Base-by-base conservation (phyloP, 1,140 invertebrate genomes). In the Drosophila bocqueti region DNA sequence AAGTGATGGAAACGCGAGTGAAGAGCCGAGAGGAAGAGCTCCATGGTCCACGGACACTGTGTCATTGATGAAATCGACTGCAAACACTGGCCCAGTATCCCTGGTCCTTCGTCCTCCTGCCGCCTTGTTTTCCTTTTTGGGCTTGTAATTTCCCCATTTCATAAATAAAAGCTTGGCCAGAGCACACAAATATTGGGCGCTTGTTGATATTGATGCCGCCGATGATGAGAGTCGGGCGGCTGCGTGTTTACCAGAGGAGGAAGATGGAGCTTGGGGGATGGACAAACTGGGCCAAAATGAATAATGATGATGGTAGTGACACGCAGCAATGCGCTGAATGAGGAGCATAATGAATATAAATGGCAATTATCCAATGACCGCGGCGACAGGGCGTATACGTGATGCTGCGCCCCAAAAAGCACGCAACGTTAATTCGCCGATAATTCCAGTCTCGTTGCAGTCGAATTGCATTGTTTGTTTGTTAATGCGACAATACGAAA, bases 101-200 rank as follows among this genome's bases (percentile, higher is more conserved):
- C 42, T 45, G 46, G 34, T 45, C 42, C 60, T 58, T 57, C 46
- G 13, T 47, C 24, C 26, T 69, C 31, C 43, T 21, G 34, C 18
- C 21, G 16, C 21, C 21, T 21, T 57, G 31, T 62, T 58, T 45
- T 24, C 31, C 47, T 46, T 46, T 54, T 63, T 61, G 34, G 50
- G 60, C 72, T 81, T 89, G 86, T 91, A 90, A 91, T 89, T 89
- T 89, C 76, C 86, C 78, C 86, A 76, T 90, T 89, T 90, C 86
- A 91, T 89, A 89, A 89, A 89, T 82, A 89, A 90, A 90, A 74
- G 58, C 58, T 36, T 42, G 45, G 42, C 24, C 18, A 3, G 60
- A 66, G 66, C 79, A 69, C 77, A 90, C 84, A 89, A 89, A 91
- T 89, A 90, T 91, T 89, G 85, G 72, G 18, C 78, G 85, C 86